Evolutionary conservation across 2,888 invertebrate genomes (phyloP).

Genomic region (Cenopis cana): DNA sequence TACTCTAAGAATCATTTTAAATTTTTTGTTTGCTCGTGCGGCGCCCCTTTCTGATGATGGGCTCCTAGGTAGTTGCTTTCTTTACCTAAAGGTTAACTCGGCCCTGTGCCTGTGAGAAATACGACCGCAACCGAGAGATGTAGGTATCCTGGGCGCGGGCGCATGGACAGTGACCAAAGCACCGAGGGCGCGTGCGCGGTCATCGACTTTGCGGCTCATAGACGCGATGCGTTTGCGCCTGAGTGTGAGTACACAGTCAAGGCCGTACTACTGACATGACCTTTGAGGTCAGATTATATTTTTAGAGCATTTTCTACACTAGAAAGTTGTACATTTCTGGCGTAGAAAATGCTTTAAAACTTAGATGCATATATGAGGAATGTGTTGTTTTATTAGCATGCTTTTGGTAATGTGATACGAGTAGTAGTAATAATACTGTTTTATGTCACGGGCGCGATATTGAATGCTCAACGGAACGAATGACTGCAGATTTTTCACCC

Average conservation of each 20-base stretch:
- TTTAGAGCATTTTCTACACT: neutral
- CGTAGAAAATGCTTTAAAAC: too few species aligned
- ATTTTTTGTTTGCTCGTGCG: too few species aligned
- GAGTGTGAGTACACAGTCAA: slow-evolving; percentile 36
- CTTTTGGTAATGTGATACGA: too few species aligned
- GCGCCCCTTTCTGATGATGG: too few species aligned
- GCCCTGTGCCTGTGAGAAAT: slow-evolving; percentile 16
- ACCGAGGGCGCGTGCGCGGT: slow-evolving; percentile 72
- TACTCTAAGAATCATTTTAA: too few species aligned
- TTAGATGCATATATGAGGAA: neutral
- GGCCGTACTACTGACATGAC: slow-evolving; percentile 29
- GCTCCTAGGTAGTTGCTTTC: too few species aligned
- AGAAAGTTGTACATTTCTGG: too few species aligned
- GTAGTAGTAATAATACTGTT: neutral
- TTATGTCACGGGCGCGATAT: too few species aligned
- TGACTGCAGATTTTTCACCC: too few species aligned
- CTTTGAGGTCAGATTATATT: slow-evolving; percentile 8
- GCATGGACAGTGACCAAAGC: slow-evolving; percentile 47
- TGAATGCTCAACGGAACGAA: too few species aligned
- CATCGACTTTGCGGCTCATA: slow-evolving; percentile 64
- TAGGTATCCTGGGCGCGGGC: slow-evolving; percentile 48
- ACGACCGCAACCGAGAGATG: slow-evolving; percentile 30
- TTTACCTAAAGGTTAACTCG: too few species aligned
- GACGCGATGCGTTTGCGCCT: slow-evolving; percentile 46
- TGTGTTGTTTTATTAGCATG: neutral